Evolutionary conservation across 2,888 invertebrate genomes (phyloP), one percentile per base, ranked within the genome.

Genomic region (Blomia tropicalis): DNA sequence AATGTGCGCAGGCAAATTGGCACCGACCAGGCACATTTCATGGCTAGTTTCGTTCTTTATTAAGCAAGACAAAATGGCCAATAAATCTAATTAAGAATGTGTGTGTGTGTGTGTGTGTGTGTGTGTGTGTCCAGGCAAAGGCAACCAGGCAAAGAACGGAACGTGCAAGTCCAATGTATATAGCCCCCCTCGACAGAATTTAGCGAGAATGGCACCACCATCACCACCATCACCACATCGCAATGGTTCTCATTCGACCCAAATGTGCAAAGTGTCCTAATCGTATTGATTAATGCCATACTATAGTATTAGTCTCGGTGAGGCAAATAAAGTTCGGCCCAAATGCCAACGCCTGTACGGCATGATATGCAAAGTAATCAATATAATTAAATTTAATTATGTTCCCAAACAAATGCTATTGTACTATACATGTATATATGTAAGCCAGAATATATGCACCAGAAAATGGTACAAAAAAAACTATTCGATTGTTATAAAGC

Each of bases 41-140:
- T 56, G 56, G 56, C 25, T 56, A 56, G 56, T 56, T 56, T 56
- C 56, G 2, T 56, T 22, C 11, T 23, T 54, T 54, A 54, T 54
- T 54, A 54, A 54, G 22, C 54, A 56, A 56, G 56, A 56, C 56
- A 56, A 56, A 56, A 56, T 56, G 56, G 25, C 29, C 36, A 47
- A 56, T 56, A 56, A 56, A 56, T 56, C 56, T 56, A 56, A 56
- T 56, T 56, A 56, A 56, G 56, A 56, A 56, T 56, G 56, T 25
- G 25, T 22, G 31, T n/a, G n/a, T n/a, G n/a, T n/a, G n/a, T n/a
- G n/a, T n/a, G n/a, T n/a, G n/a, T n/a, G n/a, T n/a, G n/a, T n/a
- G n/a, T n/a, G n/a, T n/a, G n/a, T n/a, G n/a, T n/a, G 25, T 2
- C 51, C 51, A 47, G 27, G 51, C 51, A 47, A 27, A 47, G n/a